A percentile compares a stretch with the other conserved stretches of the same genome.
Conservation (phyloP, 2,113 vertebrate genomes). For the Clarias batrachus region DNA sequence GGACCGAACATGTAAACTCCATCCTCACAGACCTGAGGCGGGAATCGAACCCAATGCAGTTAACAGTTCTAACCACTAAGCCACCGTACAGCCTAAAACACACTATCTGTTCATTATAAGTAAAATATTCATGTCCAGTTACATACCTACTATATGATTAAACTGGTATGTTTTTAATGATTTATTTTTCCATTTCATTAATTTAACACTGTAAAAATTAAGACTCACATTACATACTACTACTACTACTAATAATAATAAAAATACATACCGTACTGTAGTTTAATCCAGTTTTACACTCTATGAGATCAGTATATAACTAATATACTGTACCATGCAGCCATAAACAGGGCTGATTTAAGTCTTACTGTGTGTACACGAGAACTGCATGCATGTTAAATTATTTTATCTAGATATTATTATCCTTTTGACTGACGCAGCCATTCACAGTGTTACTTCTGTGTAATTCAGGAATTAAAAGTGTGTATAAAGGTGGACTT, state of each 20-base stretch:
- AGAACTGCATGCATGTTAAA: not conserved
- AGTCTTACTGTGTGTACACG: not conserved
- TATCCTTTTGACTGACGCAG: not conserved
- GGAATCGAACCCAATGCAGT: too few species aligned
- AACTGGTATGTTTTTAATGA: not conserved
- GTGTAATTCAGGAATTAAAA: not conserved
- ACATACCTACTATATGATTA: not conserved
- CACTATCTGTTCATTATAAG: not conserved
- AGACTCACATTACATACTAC: not conserved
- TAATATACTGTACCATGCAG: not conserved
- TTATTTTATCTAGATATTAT: not conserved
- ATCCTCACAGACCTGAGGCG: too few species aligned
- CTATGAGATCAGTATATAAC: not conserved
- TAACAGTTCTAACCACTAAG: too few species aligned
- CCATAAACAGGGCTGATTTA: not conserved
- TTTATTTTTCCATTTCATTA: not conserved
- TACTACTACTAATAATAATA: too few species aligned
- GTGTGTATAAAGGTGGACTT: constrained; percentile 57
- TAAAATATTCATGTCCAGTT: not conserved
- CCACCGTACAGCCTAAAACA: too few species aligned
- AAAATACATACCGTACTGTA: not conserved
- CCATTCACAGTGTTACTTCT: not conserved
- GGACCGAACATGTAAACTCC: too few species aligned
- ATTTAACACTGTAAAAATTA: too few species aligned
- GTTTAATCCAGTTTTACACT: not conserved